These are phyloP conservation scores for Deroptyus accipitrinus DNA, from an alignment of 2,113 vertebrate genomes.

Conservation along the genomic window DNA sequence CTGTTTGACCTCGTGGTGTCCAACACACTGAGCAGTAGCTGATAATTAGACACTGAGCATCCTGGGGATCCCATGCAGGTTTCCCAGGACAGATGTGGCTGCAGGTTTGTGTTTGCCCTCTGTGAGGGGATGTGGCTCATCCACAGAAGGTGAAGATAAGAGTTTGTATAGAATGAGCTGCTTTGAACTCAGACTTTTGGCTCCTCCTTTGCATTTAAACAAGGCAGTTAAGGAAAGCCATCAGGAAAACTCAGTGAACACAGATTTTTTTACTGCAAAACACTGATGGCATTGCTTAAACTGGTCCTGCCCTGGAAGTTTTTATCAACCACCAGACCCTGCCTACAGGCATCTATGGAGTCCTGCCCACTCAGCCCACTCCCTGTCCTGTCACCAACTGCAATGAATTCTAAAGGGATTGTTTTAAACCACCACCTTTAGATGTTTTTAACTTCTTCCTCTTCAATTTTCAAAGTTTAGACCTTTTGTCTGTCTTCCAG, in stretches of 20 bases:
- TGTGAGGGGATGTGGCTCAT: rapidly evolving
- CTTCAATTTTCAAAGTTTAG: not conserved
- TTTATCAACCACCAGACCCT: not conserved
- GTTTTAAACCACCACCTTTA: not conserved
- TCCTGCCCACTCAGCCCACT: rapidly evolving
- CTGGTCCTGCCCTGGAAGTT: not conserved
- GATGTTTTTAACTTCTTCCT: not conserved
- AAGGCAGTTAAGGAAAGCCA: not conserved
- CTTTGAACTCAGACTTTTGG: not conserved
- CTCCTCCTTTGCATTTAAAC: not conserved
- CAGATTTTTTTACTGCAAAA: not conserved
- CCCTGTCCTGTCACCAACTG: not conserved
- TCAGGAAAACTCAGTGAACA: not conserved
- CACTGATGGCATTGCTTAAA: no score
- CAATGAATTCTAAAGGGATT: not conserved
- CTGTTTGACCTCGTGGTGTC: rapidly evolving
- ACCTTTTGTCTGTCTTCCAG: not conserved
- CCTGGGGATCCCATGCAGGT: not conserved
- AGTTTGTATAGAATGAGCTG: not conserved
- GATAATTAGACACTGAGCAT: no score
- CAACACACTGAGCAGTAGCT: rapidly evolving
- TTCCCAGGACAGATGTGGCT: not conserved
- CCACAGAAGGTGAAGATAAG: not conserved
- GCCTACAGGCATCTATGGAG: not conserved
- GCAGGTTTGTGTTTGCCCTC: not conserved